A percentile compares a stretch with the other conserved stretches of the same genome.
Conservation (phyloP, 2,797 vertebrate species). For the Yasuhikotakia modesta region DNA sequence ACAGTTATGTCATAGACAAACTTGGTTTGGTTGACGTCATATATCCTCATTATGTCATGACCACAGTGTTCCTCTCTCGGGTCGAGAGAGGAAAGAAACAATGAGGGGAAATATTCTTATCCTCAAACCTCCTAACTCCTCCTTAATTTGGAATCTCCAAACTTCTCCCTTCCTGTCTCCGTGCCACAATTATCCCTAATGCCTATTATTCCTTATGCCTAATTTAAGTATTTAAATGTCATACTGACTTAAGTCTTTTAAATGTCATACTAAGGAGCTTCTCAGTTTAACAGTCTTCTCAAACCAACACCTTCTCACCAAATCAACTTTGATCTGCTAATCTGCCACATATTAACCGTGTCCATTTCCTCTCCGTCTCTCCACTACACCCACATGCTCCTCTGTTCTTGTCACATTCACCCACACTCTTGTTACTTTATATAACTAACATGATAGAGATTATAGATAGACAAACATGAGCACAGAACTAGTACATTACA, state of each 20-base stretch:
- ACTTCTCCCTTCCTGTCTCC: background rate
- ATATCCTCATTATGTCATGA: background rate
- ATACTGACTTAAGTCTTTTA: background rate
- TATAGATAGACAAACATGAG: too few relatives aligned
- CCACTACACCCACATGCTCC: background rate
- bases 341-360: background rate
- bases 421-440: background rate
- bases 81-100: background rate
- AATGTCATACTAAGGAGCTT: background rate
- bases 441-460: background rate
- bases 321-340: constrained; percentile 14
- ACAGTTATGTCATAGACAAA: background rate
- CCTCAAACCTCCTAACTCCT: background rate
- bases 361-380: constrained; percentile 29
- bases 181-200: background rate
- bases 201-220: background rate
- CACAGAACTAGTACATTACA: too few relatives aligned
- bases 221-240: background rate
- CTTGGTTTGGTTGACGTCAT: background rate
- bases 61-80: too few relatives aligned
- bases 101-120: background rate
- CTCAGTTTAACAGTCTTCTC: background rate
- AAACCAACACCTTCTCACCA: background rate
- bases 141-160: background rate
- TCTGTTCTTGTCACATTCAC: background rate